A percentile compares a stretch with the other conserved stretches of the same genome.
These are phyloP conservation scores for Lepidotrigona ventralis DNA, from an alignment of 1,140 invertebrate genomes.

Conservation along the genomic window DNA sequence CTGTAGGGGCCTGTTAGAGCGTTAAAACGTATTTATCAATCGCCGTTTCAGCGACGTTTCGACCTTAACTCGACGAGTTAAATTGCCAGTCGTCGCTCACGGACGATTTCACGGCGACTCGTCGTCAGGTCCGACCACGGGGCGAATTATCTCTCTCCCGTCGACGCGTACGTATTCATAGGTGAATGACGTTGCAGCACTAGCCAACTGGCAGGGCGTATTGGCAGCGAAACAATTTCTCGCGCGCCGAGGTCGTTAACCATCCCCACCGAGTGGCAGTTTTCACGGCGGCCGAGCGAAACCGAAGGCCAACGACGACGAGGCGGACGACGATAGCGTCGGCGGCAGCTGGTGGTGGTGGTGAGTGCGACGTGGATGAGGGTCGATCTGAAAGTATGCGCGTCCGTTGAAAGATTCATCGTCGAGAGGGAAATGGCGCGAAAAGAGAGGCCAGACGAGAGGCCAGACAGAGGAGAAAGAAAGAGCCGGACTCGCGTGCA, in stretches of 20 bases:
- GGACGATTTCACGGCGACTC: background rate
- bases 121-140: background rate
- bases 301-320: background rate
- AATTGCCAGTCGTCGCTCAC: slow-evolving; percentile 1
- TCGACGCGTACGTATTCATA: background rate
- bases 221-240: slow-evolving; percentile 49
- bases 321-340: background rate
- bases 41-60: background rate
- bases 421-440: slow-evolving; percentile 22
- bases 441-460: slow-evolving; percentile 19
- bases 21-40: slow-evolving; percentile 27
- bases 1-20: too few species aligned
- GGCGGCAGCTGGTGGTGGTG: background rate
- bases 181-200: slow-evolving; percentile 23
- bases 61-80: slow-evolving; percentile 5
- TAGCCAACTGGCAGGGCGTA: slow-evolving; percentile 13
- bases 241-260: slow-evolving; percentile 49
- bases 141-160: slow-evolving; percentile 14
- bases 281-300: background rate
- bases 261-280: slow-evolving; percentile 8
- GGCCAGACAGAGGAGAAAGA: slow-evolving; percentile 9
- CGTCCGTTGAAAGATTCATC: slow-evolving; percentile 53
- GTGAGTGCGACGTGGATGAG: background rate
- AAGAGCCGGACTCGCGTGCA: background rate
- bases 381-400: slow-evolving; percentile 30